Evolutionary conservation across 2,113 vertebrate genomes (phyloP).

Genomic region (Rhea americana): DNA sequence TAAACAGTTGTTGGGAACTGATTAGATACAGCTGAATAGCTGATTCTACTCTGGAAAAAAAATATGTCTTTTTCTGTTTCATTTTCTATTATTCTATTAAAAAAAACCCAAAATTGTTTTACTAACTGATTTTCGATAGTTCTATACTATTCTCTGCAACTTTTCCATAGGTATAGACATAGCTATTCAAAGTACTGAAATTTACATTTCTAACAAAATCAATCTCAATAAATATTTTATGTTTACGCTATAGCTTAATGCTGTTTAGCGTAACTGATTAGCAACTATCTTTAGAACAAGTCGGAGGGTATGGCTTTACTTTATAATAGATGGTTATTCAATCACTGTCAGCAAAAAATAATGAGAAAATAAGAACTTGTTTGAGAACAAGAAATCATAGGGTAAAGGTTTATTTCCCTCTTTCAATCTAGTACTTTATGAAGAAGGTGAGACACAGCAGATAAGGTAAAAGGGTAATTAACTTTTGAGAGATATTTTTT

Average conservation of each 20-base stretch:
- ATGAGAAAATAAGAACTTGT: neutral
- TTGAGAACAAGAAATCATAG: neutral
- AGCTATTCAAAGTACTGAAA: neutral
- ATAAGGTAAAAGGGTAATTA: neutral
- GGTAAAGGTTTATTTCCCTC: neutral
- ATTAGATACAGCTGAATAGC: neutral
- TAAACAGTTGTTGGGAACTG: neutral
- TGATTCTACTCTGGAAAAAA: neutral
- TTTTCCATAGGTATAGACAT: neutral
- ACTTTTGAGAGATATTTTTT: neutral
- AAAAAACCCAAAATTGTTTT: neutral
- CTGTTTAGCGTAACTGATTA: neutral
- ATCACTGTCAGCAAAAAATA: neutral
- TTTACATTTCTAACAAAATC: neutral
- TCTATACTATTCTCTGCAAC: neutral
- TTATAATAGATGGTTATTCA: neutral
- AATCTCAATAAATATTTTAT: neutral
- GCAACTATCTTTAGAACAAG: neutral
- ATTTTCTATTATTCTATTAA: neutral
- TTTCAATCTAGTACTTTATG: neutral
- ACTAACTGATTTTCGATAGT: neutral
- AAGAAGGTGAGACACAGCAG: neutral
- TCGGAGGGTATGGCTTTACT: neutral
- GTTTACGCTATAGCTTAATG: neutral
- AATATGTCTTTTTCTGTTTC: neutral